A percentile compares a stretch with the other conserved stretches of the same genome.
These are phyloP conservation scores for Tiaroga cobitis DNA, from an alignment of 2,797 vertebrate species.

Conservation along the genomic window DNA sequence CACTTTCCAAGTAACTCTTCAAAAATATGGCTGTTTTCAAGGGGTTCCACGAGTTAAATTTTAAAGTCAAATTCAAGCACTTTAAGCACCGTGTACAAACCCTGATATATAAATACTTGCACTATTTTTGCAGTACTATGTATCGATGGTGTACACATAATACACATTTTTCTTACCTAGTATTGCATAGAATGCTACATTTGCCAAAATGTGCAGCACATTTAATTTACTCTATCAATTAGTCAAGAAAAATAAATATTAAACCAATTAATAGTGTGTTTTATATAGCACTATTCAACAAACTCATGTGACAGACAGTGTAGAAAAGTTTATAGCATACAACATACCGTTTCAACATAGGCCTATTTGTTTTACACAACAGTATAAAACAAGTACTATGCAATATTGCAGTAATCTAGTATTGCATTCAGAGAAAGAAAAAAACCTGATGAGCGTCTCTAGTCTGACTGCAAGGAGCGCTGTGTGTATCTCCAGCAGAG, in stretches of 20 bases:
- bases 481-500: too few species aligned
- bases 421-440: neutral
- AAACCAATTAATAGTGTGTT: neutral
- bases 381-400: neutral
- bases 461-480: neutral
- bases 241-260: neutral
- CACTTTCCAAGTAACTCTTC: too few species aligned
- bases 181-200: neutral
- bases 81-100: too few species aligned
- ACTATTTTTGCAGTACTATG: neutral
- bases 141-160: neutral
- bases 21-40: neutral
- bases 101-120: neutral
- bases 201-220: neutral
- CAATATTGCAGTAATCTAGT: neutral
- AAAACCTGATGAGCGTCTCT: neutral
- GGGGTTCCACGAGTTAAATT: too few species aligned
- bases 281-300: neutral
- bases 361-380: too few species aligned
- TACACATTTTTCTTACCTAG: neutral
- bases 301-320: neutral
- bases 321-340: neutral
- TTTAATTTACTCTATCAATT: neutral
- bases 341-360: neutral
- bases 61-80: too few species aligned